Conservation (phyloP, 35 echinoderm and acorn worm species). For the Diadema setosum region DNA sequence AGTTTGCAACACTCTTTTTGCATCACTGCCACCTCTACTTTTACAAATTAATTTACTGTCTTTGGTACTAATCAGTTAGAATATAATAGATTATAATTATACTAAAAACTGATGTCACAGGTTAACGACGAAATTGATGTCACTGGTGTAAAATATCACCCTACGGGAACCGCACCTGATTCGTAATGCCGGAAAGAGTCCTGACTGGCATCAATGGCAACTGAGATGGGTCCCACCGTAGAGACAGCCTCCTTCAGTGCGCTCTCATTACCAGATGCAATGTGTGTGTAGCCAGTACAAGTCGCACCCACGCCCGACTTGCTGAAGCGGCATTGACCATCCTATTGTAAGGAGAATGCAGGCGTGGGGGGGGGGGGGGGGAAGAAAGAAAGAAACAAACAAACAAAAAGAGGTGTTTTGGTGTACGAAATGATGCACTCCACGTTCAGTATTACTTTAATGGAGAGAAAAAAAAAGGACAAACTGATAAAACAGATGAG, state of each 20-base stretch:
- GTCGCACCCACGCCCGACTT: not conserved
- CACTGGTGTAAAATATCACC: too few species aligned
- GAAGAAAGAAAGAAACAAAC: too few species aligned
- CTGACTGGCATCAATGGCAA: constrained; percentile 74
- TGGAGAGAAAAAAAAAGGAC: not conserved
- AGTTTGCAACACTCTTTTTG: too few species aligned
- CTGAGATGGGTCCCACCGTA: constrained; percentile 67
- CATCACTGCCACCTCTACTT: too few species aligned
- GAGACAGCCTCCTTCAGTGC: constrained; percentile 53
- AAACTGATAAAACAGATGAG: too few species aligned
- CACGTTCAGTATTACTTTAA: not conserved
- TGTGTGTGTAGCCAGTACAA: constrained; percentile 23
- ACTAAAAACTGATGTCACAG: too few species aligned
- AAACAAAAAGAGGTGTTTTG: not conserved
- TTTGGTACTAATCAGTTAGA: too few species aligned
- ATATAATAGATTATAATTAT: too few species aligned
- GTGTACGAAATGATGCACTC: not conserved
- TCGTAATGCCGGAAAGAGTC: constrained; percentile 62
- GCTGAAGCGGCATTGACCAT: constrained; percentile 31
- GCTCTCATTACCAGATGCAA: constrained; percentile 40
- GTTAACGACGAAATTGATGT: too few species aligned
- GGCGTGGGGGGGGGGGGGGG: too few species aligned
- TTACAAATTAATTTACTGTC: too few species aligned
- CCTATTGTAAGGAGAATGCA: not conserved
- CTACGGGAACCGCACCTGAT: not conserved